Percentiles rank a stretch among this genome's conserved stretches.
phyloP scores from a whole-genome alignment of 2,797 vertebrate genomes.

The Allobates femoralis region DNA sequence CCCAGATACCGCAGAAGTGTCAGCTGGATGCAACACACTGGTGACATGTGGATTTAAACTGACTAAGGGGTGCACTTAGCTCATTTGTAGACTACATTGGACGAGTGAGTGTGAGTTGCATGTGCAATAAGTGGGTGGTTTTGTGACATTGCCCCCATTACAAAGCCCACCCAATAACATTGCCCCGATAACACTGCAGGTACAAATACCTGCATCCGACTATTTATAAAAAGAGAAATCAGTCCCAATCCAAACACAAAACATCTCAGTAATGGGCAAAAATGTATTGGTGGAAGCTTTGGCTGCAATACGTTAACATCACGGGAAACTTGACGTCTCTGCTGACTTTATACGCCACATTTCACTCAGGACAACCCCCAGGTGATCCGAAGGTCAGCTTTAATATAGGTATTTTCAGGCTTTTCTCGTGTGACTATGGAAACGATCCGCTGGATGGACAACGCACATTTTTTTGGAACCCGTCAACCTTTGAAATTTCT shows the following conservation, averaged over 20 bases:
- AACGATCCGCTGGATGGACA: background rate
- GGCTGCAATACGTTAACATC: background rate
- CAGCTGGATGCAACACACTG: too few species aligned
- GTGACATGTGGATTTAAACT: too few species aligned
- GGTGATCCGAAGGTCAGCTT: background rate
- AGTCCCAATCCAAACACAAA: background rate
- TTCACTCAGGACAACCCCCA: background rate
- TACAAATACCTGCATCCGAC: background rate
- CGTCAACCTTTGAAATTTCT: background rate
- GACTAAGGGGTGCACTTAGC: too few species aligned
- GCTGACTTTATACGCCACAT: background rate
- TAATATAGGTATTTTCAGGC: conserved; percentile 1
- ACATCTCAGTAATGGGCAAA: background rate
- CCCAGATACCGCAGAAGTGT: too few species aligned
- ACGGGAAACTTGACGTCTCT: background rate
- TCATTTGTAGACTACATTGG: too few species aligned
- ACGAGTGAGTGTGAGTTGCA: too few species aligned
- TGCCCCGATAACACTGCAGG: background rate
- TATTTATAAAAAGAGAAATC: background rate
- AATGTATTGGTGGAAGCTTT: background rate
- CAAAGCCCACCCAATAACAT: background rate
- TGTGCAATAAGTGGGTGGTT: too few species aligned
- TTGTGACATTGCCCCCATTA: background rate
- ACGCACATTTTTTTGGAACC: conserved; percentile 7
- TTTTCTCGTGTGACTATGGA: conserved; percentile 33